phyloP scores from a whole-genome alignment of 2,888 invertebrate species.

The Dryomyza anilis region DNA sequence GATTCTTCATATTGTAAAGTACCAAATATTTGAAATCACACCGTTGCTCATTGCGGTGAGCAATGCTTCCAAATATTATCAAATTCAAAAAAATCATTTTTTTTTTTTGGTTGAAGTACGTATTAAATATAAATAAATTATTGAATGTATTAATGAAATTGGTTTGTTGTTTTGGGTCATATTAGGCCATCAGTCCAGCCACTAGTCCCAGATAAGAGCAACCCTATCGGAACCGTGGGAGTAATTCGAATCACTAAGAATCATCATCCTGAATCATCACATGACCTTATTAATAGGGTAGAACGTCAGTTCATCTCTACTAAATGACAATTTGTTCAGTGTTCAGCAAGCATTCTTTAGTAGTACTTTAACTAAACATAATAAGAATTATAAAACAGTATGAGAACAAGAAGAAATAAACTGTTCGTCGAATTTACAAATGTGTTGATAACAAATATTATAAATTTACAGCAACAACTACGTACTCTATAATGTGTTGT shows the following conservation, averaged over 20 bases:
- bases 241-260: constrained; percentile 50
- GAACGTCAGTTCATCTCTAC: constrained; percentile 59
- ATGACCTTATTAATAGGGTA: constrained; percentile 55
- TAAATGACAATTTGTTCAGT: constrained; percentile 48
- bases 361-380: constrained; percentile 28
- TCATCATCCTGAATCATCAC: constrained; percentile 57
- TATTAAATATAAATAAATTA: too few relatives aligned
- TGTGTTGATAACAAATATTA: neutral
- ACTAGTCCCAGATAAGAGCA: constrained; percentile 58
- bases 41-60: too few relatives aligned
- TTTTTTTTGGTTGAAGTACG: too few relatives aligned
- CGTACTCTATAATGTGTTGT: too few relatives aligned
- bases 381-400: constrained; percentile 42
- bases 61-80: too few relatives aligned
- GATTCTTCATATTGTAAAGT: too few relatives aligned
- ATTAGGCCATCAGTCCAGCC: constrained; percentile 56
- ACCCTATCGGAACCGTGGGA: constrained; percentile 57
- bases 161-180: constrained; percentile 40
- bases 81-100: too few relatives aligned
- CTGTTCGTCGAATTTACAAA: too few relatives aligned
- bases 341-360: neutral
- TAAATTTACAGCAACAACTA: neutral
- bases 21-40: too few relatives aligned
- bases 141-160: neutral
- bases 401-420: neutral